Conservation (phyloP, 2,888 invertebrate genomes). For the Tupiocoris notatus region DNA sequence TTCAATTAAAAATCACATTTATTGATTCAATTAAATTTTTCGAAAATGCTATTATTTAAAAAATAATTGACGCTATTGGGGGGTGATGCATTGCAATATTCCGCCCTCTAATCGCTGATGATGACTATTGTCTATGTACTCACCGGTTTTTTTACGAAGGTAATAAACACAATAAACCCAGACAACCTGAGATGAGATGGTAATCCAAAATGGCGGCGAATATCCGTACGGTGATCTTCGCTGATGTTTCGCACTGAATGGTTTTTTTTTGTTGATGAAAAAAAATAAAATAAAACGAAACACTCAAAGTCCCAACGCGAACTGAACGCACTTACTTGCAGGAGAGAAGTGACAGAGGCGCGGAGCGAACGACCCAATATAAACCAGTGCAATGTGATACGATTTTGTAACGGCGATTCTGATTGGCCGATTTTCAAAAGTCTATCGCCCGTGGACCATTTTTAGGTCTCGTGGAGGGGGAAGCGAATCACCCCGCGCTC, state of each 20-base stretch:
- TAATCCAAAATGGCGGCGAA: slow-evolving; percentile 32
- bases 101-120: too few species aligned
- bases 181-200: slow-evolving; percentile 38
- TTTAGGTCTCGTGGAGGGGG: slow-evolving; percentile 33
- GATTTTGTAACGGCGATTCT: slow-evolving; percentile 56
- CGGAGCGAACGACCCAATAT: slow-evolving; percentile 69
- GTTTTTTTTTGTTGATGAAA: slow-evolving; percentile 11
- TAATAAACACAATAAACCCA: slow-evolving; percentile 35
- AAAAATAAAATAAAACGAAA: slow-evolving; percentile 13
- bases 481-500: background rate
- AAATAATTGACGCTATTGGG: too few species aligned
- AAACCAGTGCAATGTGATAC: slow-evolving; percentile 80
- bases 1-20: too few species aligned
- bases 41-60: too few species aligned
- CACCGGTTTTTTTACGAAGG: slow-evolving; percentile 21
- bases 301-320: slow-evolving; percentile 41
- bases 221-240: slow-evolving; percentile 17
- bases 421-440: slow-evolving; percentile 55
- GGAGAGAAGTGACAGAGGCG: slow-evolving; percentile 92
- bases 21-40: too few species aligned
- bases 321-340: slow-evolving; percentile 78
- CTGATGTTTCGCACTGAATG: slow-evolving; percentile 11
- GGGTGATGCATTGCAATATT: too few species aligned
- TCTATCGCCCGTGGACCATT: slow-evolving; percentile 47
- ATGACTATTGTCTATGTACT: slow-evolving; percentile 30